Percentiles rank a stretch among this genome's conserved stretches.
Conservation (phyloP, 2,797 vertebrate species). For the Argentina silus region DNA sequence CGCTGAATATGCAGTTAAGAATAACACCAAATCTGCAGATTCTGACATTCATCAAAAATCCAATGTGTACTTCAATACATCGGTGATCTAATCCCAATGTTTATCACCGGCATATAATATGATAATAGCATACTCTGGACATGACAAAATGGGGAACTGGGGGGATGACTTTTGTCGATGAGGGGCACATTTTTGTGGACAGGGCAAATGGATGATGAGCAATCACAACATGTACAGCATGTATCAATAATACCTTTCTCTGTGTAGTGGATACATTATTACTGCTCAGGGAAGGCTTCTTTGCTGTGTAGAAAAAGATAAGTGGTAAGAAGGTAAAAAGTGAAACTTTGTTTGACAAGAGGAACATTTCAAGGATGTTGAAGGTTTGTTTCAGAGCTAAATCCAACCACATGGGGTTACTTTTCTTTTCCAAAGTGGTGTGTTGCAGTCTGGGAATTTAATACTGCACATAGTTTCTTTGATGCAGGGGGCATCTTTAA, state of each 20-base stretch:
- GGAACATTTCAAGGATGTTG: not conserved
- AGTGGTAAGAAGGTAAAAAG: not conserved
- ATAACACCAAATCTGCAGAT: not conserved
- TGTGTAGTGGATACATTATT: conserved; percentile 77
- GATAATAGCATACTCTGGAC: not conserved
- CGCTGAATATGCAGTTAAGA: not conserved
- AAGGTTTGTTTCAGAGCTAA: not conserved
- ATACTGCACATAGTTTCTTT: not conserved
- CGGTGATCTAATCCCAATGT: not conserved
- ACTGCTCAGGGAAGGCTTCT: conserved; percentile 64
- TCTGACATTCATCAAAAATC: not conserved
- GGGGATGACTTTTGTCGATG: not conserved
- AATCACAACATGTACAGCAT: conserved; percentile 51
- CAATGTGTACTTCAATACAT: not conserved
- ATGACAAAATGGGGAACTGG: not conserved
- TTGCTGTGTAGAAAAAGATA: conserved; percentile 59
- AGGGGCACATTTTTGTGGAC: not conserved
- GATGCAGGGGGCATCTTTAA: not conserved
- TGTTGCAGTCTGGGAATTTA: not conserved
- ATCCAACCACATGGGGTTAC: not conserved
- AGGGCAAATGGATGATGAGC: not conserved
- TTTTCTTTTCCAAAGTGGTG: not conserved
- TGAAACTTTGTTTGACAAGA: conserved; percentile 1
- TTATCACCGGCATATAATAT: not conserved
- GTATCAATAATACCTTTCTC: conserved; percentile 72